These are phyloP conservation scores for Thunnus maccoyii DNA, from an alignment of 2,113 vertebrate genomes.

Conservation along the genomic window DNA sequence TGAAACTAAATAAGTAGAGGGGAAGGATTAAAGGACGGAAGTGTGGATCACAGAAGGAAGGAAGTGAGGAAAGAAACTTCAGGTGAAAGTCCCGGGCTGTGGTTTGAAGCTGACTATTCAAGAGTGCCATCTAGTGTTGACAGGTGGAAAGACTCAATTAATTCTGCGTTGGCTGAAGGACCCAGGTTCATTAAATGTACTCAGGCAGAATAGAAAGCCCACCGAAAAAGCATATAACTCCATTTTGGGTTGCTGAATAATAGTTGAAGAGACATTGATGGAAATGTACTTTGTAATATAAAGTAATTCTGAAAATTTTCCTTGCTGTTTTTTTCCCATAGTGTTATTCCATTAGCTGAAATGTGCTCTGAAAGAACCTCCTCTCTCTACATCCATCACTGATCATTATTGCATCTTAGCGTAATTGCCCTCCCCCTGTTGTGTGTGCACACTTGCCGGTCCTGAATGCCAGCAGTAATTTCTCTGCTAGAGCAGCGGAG, in stretches of 20 bases:
- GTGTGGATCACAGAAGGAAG: conserved; percentile 21
- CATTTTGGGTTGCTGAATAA: conserved; percentile 59
- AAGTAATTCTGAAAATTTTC: conserved; percentile 72
- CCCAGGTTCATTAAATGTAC: conserved; percentile 33
- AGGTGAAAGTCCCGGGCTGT: background rate
- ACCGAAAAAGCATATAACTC: conserved; percentile 25
- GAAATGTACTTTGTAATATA: conserved; percentile 74
- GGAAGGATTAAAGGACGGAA: conserved; percentile 11
- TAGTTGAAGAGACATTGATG: conserved; percentile 76
- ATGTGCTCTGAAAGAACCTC: conserved; percentile 72
- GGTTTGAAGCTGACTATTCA: conserved; percentile 53
- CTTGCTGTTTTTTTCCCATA: conserved; percentile 40
- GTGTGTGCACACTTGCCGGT: conserved; percentile 59
- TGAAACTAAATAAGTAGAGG: conserved; percentile 24
- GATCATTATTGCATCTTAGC: conserved; percentile 84
- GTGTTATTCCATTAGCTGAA: conserved; percentile 82
- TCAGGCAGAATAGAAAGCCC: conserved; percentile 21
- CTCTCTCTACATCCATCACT: conserved; percentile 80
- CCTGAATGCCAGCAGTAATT: conserved; percentile 76
- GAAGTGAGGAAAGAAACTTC: conserved; percentile 1
- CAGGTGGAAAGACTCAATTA: background rate
- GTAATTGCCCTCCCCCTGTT: conserved; percentile 80
- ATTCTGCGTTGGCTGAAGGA: background rate
- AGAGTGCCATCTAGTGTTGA: conserved; percentile 77
- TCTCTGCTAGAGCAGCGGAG: conserved; percentile 44